phyloP scores from a whole-genome alignment of 1,140 invertebrate genomes.

The Oedothorax gibbosus region DNA sequence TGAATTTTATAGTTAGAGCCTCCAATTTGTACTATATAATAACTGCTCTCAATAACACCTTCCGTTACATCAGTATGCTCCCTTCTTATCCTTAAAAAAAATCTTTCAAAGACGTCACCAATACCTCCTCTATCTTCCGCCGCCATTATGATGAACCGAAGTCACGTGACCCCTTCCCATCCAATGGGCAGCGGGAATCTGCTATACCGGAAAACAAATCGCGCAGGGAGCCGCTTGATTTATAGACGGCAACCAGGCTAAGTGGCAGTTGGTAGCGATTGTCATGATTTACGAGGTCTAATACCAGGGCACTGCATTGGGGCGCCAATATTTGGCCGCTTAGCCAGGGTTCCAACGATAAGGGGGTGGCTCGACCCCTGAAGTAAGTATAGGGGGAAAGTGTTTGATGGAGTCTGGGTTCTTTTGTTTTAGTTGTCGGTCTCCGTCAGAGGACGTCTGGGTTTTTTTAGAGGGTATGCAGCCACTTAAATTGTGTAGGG shows the following conservation, averaged over 20 bases:
- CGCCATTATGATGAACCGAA: conserved; percentile 35
- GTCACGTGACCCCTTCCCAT: conserved; percentile 53
- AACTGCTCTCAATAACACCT: no score
- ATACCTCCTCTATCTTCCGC: conserved; percentile 52
- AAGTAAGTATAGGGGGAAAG: background rate
- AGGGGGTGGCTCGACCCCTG: background rate
- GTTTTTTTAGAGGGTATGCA: no score
- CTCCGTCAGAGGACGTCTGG: no score
- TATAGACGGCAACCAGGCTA: conserved; percentile 53
- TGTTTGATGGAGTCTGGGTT: no score
- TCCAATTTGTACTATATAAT: no score
- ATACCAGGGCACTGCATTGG: conserved; percentile 41
- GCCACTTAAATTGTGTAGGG: no score
- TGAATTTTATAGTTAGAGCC: no score
- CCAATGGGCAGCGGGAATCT: conserved; percentile 36
- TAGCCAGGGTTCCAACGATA: background rate
- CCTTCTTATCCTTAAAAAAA: no score
- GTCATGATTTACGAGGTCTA: conserved; percentile 58
- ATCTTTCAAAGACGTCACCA: no score
- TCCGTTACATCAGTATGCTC: no score
- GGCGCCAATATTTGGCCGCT: conserved; percentile 45
- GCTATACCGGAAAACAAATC: conserved; percentile 56
- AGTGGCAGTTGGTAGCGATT: conserved; percentile 62
- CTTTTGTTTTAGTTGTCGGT: no score
- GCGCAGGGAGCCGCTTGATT: conserved; percentile 36